Evolutionary conservation across 2,888 invertebrate species (phyloP).

Genomic region (Morpho helenor): DNA sequence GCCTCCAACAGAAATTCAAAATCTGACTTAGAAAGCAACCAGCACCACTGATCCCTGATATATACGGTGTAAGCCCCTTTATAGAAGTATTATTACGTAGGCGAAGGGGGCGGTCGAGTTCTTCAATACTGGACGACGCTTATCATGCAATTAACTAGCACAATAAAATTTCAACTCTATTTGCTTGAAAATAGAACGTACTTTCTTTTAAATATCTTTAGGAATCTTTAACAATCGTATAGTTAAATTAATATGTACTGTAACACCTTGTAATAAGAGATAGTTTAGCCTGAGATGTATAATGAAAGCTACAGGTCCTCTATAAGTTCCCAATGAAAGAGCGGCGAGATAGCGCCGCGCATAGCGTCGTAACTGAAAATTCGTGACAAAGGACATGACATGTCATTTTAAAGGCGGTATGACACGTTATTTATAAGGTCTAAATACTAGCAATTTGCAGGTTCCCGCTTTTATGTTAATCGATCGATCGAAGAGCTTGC

Average conservation of each 20-base stretch:
- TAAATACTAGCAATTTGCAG: no score
- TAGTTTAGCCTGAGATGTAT: slow-evolving; percentile 18
- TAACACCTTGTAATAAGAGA: slow-evolving; percentile 19
- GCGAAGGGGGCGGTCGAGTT: slow-evolving; percentile 35
- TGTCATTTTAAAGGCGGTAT: no score
- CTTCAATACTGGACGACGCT: slow-evolving; percentile 38
- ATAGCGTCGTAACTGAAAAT: slow-evolving; percentile 35
- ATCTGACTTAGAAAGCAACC: slow-evolving; percentile 38
- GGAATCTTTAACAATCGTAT: rapidly evolving
- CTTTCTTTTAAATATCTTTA: neutral
- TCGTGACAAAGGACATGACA: neutral
- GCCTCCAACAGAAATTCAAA: slow-evolving; percentile 35
- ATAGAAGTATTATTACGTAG: slow-evolving; percentile 33
- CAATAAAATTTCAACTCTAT: slow-evolving; percentile 19
- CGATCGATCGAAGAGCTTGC: no score
- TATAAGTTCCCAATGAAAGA: slow-evolving; percentile 65
- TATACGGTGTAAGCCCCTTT: slow-evolving; percentile 42
- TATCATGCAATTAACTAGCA: slow-evolving; percentile 38
- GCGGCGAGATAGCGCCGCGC: slow-evolving; percentile 32
- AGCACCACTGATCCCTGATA: slow-evolving; percentile 45
- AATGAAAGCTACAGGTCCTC: slow-evolving; percentile 69
- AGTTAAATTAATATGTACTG: slow-evolving; percentile 8
- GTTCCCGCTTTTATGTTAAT: no score
- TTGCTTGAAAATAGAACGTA: rapidly evolving
- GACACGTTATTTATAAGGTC: no score